Evolutionary conservation across 1,140 invertebrate species (phyloP), one percentile per base, ranked within the genome.

Genomic region (Bilobella aurantiaca): DNA sequence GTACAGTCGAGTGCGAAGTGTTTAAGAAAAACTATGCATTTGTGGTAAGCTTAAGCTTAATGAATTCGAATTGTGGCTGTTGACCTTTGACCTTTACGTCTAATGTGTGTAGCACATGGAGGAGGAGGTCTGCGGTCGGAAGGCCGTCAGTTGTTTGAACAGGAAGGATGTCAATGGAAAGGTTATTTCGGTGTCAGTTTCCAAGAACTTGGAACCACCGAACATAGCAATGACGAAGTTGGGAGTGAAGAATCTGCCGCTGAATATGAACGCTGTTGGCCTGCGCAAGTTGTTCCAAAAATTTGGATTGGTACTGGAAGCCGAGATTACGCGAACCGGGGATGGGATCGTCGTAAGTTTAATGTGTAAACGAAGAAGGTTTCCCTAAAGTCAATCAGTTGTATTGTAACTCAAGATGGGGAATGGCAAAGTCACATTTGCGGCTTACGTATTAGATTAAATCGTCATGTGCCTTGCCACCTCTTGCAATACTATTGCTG

Each of bases 1-100:
- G 75, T 69, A 79, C 82, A 34, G 74, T 78, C 12, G 81, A 82
- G 72, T 82, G 81, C 69, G 81, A 82, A 69, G 78, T 81, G 57
- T 75, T 82, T 18, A 58, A 49, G 32, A 79, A 77, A 68, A 81
- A 81, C 66, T 82, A 79, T 77, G 81, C 78, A 28, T 82, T 83
- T 77, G 80, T 82, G 59, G 80, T 82, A 75, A 78, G 66, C 16
- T 14, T 25, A 5, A 53, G 21, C 3, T 58, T 58, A 21, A 32
- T 32, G 16, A 32, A 31, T 59, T 29, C n/a, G n/a, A 32, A 53
- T 31, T 34, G 58, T 64, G 21, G 27, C 3, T 53, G 21, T 23
- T 42, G n/a, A 12, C 12, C 3, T 53, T 53, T 53, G 28, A 56
- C n/a, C 5, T 49, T n/a, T 8, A 25, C 32, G n/a, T 58, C 14